Evolutionary conservation across 2,888 invertebrate species (phyloP).

Genomic region (Crocallis elinguaria): DNA sequence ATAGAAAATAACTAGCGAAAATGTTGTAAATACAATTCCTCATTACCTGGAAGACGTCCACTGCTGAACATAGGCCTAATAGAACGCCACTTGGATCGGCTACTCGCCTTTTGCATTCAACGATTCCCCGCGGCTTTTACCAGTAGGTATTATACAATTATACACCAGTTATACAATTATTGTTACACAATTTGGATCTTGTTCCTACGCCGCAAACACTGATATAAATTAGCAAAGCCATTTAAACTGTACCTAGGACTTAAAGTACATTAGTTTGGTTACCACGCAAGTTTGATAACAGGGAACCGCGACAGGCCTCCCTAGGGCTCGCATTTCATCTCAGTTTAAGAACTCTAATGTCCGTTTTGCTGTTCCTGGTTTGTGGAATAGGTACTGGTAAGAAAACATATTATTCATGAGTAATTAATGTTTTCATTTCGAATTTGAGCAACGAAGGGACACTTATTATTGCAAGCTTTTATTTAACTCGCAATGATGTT

Average conservation of each 20-base stretch:
- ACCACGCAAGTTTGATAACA: constrained; percentile 57
- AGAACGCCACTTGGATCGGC: no score
- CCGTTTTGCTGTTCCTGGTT: constrained; percentile 28
- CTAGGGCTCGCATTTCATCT: constrained; percentile 62
- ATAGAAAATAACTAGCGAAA: no score
- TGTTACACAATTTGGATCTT: neutral
- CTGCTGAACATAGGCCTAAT: no score
- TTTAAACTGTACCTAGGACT: constrained; percentile 43
- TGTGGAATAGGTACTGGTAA: neutral
- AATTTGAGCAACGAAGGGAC: no score
- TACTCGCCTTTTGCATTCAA: no score
- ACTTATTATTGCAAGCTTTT: no score
- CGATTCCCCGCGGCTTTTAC: no score
- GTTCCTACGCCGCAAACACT: constrained; percentile 22
- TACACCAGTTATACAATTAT: neutral
- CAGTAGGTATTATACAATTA: neutral
- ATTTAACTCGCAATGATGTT: no score
- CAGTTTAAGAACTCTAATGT: constrained; percentile 63
- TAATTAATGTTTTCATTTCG: no score
- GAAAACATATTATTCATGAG: neutral
- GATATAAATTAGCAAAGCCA: constrained; percentile 44
- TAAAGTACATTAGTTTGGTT: constrained; percentile 37
- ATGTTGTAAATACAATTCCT: no score
- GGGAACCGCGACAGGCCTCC: constrained; percentile 42
- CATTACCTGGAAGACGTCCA: no score